Evolutionary conservation across 1,140 invertebrate species (phyloP).

Genomic region (Zophobas morio): DNA sequence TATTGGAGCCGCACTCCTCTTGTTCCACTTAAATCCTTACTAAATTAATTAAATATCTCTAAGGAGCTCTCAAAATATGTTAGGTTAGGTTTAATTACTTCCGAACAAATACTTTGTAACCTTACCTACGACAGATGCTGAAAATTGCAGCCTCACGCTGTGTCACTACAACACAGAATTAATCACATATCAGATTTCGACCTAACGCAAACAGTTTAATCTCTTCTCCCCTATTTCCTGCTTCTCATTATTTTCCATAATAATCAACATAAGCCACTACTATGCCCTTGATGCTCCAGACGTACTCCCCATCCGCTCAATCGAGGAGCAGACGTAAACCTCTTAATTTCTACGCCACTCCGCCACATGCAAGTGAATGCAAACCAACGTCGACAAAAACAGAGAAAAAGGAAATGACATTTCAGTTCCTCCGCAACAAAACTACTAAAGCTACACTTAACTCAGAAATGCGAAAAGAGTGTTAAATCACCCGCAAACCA

Average conservation of each 20-base stretch:
- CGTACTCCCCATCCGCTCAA: not conserved
- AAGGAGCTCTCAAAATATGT: constrained; percentile 46
- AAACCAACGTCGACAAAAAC: too few species aligned
- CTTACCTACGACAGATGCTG: constrained; percentile 37
- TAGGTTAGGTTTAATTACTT: constrained; percentile 46
- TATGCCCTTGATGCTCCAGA: constrained; percentile 14
- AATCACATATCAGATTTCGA: constrained; percentile 40
- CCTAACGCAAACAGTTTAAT: constrained; percentile 28
- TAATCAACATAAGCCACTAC: constrained; percentile 23
- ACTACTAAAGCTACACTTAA: too few species aligned
- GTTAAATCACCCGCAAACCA: too few species aligned
- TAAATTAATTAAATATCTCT: constrained; percentile 48
- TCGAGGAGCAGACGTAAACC: not conserved
- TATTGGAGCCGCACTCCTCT: constrained; percentile 44
- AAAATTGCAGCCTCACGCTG: constrained; percentile 20
- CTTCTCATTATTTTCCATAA: constrained; percentile 32
- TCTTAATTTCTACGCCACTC: too few species aligned
- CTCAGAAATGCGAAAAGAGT: too few species aligned
- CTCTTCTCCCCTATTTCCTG: constrained; percentile 23
- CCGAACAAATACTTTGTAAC: constrained; percentile 44
- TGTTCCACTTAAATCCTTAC: constrained; percentile 46
- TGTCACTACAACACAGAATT: constrained; percentile 9
- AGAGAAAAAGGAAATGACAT: too few species aligned
- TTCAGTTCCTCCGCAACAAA: too few species aligned
- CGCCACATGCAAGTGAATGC: too few species aligned